Base-by-base conservation (phyloP, 2,797 vertebrate species). In the Antennarius maculatus region DNA sequence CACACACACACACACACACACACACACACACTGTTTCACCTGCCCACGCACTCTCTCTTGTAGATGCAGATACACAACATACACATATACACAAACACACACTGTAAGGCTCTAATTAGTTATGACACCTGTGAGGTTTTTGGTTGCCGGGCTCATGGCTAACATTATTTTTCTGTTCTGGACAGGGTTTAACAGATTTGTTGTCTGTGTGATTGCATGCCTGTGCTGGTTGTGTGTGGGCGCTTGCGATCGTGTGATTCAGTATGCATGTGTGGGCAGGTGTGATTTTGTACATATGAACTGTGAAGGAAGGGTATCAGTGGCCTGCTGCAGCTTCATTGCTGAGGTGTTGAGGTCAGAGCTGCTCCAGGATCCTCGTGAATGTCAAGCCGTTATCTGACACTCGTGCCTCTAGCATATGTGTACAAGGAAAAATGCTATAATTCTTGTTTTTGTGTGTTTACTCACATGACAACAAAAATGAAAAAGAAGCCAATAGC, bases 211-310 rank as follows among this genome's bases (percentile, higher is more conserved):
- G 45, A 15, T 4, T 46, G 42, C 16, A n/a, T 59, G 23, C 16
- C 6, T 47, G 18, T 39, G 63, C 9, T 0, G 0, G n/a, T 70
- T 23, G 55, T 62, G 62, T 46, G 84, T 80, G 71, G 66, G 82
- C 61, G 66, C 69, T 74, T 80, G 76, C 65, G 62, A 71, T 61
- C 4, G 37, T 77, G 74, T 57, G 61, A 78, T 88, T 78, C 75
- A 64, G 59, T 73, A 77, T 86, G 82, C 79, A 69, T 56, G 81
- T 80, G 82, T 85, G 80, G 83, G 86, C 72, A 77, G 79, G 80
- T 81, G 76, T 66, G 79, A 76, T 76, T 63, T 37, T 57, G 52
- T 72, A 59, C 67, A 54, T 56, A 65, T 61, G 79, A 72, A 57
- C 65, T 29, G 28, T 54, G 53, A 45, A 23, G 48, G 47, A 39